Conservation (phyloP, 2,888 invertebrate genomes). For the Isoperla grammatica region DNA sequence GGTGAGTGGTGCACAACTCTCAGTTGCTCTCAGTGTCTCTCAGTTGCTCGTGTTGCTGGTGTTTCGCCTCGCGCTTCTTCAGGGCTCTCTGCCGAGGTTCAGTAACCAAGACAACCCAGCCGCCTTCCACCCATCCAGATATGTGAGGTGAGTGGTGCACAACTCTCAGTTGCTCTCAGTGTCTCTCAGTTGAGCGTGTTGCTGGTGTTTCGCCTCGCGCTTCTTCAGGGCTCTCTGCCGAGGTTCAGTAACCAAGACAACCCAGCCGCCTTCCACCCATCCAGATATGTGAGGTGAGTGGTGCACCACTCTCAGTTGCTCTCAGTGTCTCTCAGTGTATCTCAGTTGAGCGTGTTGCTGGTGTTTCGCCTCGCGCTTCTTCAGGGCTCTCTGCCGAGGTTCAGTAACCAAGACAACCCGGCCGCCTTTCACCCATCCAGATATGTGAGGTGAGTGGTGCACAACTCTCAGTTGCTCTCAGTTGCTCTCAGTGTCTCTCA, state of each 20-base stretch:
- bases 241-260: conserved; percentile 80
- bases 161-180: no score
- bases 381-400: conserved; percentile 72
- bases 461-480: no score
- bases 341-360: conserved; percentile 58
- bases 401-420: conserved; percentile 81
- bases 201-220: conserved; percentile 60
- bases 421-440: conserved; percentile 74
- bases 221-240: conserved; percentile 74
- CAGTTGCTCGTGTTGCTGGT: conserved; percentile 60
- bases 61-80: conserved; percentile 64
- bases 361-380: conserved; percentile 65
- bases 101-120: conserved; percentile 82
- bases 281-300: conserved; percentile 64
- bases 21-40: no score
- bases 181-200: conserved; percentile 57
- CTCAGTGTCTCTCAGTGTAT: no score
- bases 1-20: conserved; percentile 59
- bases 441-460: conserved; percentile 68
- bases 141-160: no score
- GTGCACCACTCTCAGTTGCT: no score
- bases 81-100: conserved; percentile 75
- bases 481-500: no score
- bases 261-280: conserved; percentile 77
- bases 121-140: conserved; percentile 69